phyloP scores from a whole-genome alignment of 2,888 invertebrate species.

The Cenopis cana region DNA sequence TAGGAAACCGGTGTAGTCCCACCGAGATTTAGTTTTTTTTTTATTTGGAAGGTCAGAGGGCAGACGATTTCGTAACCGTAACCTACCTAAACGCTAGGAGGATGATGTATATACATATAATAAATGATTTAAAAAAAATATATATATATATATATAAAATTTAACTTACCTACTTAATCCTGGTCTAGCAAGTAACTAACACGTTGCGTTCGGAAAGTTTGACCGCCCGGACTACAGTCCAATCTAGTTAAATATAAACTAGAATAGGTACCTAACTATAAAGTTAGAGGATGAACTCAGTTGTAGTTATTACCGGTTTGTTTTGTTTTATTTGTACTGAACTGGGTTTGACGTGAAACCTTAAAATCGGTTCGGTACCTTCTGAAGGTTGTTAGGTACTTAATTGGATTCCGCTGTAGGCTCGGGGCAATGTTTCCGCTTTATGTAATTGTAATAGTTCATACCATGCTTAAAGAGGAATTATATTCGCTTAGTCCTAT shows the following conservation, averaged over 20 bases:
- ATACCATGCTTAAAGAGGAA: conserved; percentile 11
- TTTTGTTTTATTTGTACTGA: conserved; percentile 5
- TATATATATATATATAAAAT: no score
- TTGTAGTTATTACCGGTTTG: background rate
- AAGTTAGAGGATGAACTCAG: background rate
- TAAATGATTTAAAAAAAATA: no score
- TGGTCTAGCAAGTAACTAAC: background rate
- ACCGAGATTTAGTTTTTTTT: no score
- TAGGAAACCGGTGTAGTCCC: no score
- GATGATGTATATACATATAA: no score
- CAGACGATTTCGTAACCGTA: no score
- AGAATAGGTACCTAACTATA: background rate
- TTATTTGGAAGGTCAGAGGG: no score
- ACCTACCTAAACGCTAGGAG: no score
- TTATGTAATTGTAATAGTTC: conserved; percentile 35
- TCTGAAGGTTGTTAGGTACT: conserved; percentile 50
- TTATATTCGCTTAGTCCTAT: background rate
- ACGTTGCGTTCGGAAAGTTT: background rate
- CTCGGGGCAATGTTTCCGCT: conserved; percentile 25
- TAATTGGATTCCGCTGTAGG: conserved; percentile 50
- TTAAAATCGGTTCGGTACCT: conserved; percentile 47
- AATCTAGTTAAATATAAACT: background rate
- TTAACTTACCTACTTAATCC: no score
- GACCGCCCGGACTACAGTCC: background rate
- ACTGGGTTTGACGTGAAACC: conserved; percentile 46